phyloP scores from a whole-genome alignment of 2,113 vertebrate species.

The Chinchilla lanigera region DNA sequence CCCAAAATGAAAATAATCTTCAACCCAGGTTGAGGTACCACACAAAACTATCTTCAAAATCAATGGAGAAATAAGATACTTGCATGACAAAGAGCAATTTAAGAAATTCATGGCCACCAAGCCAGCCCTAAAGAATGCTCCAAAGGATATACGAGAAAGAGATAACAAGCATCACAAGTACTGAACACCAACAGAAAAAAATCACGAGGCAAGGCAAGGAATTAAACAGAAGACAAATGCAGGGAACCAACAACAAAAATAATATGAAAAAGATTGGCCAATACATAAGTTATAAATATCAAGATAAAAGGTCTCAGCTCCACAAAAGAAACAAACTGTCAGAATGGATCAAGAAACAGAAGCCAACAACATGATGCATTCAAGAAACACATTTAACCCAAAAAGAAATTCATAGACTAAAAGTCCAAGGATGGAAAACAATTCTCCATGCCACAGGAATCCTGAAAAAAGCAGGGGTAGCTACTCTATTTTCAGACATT shows the following conservation, averaged over 20 bases:
- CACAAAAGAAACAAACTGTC: neutral
- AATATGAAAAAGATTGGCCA: neutral
- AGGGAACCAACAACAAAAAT: neutral
- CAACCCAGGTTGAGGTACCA: neutral
- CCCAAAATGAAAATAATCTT: neutral
- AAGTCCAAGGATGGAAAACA: neutral
- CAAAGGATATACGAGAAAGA: neutral
- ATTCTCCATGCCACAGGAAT: neutral
- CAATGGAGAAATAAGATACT: neutral
- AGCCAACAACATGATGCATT: neutral
- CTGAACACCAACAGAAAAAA: neutral
- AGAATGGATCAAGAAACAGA: neutral
- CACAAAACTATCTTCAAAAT: neutral
- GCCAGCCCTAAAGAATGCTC: neutral
- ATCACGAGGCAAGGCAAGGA: neutral
- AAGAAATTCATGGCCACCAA: neutral
- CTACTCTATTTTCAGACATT: neutral
- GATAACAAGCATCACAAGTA: neutral
- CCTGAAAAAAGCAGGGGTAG: neutral
- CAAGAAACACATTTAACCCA: neutral
- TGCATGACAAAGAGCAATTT: neutral
- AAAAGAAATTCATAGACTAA: neutral
- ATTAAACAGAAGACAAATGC: neutral
- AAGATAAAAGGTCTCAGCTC: neutral
- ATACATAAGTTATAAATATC: neutral